phyloP scores from a whole-genome alignment of 2,797 vertebrate genomes.

The Myotis vivesi region DNA sequence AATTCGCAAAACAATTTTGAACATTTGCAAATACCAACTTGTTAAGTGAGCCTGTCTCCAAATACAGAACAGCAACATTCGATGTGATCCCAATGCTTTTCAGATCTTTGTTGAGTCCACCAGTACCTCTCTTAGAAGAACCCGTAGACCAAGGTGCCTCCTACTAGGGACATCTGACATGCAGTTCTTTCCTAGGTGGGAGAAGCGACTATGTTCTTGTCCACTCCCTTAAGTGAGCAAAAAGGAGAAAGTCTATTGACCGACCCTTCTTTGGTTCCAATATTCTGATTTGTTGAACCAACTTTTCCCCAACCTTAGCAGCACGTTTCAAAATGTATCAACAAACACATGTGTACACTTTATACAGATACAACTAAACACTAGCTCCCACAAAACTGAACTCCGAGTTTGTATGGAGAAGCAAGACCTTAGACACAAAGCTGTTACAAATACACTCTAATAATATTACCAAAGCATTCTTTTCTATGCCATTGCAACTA shows the following conservation, averaged over 20 bases:
- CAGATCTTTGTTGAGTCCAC: conserved; percentile 60
- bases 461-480: conserved; percentile 51
- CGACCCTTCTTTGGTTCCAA: conserved; percentile 1
- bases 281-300: conserved; percentile 60
- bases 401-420: conserved; percentile 57
- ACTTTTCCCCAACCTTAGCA: conserved; percentile 43
- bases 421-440: conserved; percentile 71
- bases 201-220: neutral
- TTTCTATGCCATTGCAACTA: conserved; percentile 61
- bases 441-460: conserved; percentile 56
- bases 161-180: conserved; percentile 59
- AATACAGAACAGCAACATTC: neutral
- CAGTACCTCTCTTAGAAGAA: neutral
- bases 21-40: conserved; percentile 55
- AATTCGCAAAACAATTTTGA: conserved; percentile 52
- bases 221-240: neutral
- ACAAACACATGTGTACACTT: conserved; percentile 49
- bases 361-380: neutral
- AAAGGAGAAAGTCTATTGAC: neutral
- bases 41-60: conserved; percentile 27
- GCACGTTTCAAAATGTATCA: conserved; percentile 44
- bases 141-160: conserved; percentile 49
- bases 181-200: neutral
- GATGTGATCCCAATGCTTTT: neutral
- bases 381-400: conserved; percentile 46